Evolutionary conservation across 2,888 invertebrate species (phyloP).

Genomic region (Tuta absoluta): DNA sequence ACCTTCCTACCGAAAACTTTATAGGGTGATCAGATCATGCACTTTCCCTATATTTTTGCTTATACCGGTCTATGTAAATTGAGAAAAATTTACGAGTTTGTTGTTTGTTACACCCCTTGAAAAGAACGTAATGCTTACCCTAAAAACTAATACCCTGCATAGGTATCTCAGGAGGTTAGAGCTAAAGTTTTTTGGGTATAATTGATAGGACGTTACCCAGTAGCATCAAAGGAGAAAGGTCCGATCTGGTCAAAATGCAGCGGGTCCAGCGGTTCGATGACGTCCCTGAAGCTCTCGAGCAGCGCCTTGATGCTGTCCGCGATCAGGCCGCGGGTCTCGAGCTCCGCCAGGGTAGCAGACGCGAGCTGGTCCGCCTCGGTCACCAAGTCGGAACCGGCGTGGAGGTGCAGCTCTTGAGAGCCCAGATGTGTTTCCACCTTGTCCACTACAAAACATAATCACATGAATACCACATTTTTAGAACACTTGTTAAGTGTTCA

Average conservation of each 20-base stretch:
- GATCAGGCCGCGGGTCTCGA: slow-evolving; percentile 40
- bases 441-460: slow-evolving; percentile 1
- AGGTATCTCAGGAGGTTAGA: no score
- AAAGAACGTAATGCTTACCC: no score
- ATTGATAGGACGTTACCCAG: slow-evolving; percentile 53
- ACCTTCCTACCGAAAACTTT: no score
- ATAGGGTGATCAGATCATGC: no score
- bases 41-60: no score
- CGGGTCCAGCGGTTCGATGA: slow-evolving; percentile 53
- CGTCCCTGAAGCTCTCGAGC: slow-evolving; percentile 49
- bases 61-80: no score
- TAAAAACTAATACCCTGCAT: no score
- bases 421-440: slow-evolving; percentile 17
- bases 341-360: slow-evolving; percentile 28
- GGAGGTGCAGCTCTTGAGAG: slow-evolving; percentile 26
- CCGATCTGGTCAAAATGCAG: slow-evolving; percentile 44
- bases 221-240: slow-evolving; percentile 40
- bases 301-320: slow-evolving; percentile 39
- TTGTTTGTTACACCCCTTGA: no score
- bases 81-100: no score
- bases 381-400: slow-evolving; percentile 26
- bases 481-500: no score
- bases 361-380: slow-evolving; percentile 34
- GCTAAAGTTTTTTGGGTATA: no score
- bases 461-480: no score